Evolutionary conservation across 2,797 vertebrate species (phyloP).

Genomic region (Garrulus glandarius): DNA sequence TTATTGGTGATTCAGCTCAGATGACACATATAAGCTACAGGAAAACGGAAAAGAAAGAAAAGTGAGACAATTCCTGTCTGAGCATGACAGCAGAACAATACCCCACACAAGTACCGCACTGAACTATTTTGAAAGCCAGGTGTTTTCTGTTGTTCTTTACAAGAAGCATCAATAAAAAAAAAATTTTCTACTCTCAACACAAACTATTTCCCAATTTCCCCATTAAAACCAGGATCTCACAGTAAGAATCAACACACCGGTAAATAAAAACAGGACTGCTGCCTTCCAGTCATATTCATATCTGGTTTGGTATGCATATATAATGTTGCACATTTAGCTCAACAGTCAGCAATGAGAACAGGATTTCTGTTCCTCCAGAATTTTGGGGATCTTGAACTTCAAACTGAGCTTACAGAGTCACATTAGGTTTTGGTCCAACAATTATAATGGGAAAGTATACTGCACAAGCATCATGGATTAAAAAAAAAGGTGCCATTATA

Average conservation of each 20-base stretch:
- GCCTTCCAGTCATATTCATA: background rate
- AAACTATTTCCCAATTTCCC: background rate
- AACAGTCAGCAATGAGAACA: background rate
- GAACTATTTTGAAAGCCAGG: background rate
- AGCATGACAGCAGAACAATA: background rate
- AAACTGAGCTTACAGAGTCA: background rate
- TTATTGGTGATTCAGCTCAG: background rate
- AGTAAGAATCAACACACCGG: background rate
- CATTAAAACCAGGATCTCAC: background rate
- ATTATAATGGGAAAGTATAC: background rate
- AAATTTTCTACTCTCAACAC: background rate
- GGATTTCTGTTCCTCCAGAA: background rate
- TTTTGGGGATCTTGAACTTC: background rate
- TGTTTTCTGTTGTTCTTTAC: background rate
- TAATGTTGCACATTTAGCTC: background rate
- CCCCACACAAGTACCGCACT: background rate
- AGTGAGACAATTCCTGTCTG: background rate
- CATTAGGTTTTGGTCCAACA: background rate
- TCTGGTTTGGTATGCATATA: background rate
- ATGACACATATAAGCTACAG: background rate
- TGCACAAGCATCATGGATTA: background rate
- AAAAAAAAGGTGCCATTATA: background rate
- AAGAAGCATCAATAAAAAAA: background rate
- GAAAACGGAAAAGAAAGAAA: background rate
- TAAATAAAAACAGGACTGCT: background rate